Evolutionary conservation across 2,888 invertebrate species (phyloP).

Genomic region (Mechanitis messenoides): DNA sequence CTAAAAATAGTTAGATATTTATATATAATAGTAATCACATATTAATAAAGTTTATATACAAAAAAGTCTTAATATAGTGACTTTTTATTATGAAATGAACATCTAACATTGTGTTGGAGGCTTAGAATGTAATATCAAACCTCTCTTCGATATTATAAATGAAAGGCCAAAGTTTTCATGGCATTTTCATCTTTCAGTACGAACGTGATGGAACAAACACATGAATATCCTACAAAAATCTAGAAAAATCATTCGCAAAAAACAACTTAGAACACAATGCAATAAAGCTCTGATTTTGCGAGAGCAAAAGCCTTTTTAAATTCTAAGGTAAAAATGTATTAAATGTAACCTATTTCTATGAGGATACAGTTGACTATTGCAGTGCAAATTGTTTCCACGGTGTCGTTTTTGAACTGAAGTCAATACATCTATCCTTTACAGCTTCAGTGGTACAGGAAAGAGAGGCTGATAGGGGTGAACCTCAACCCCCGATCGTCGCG

Average conservation of each 20-base stretch:
- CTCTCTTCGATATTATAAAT: constrained; percentile 52
- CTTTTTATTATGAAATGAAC: neutral
- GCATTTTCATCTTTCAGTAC: constrained; percentile 69
- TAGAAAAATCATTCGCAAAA: constrained; percentile 50
- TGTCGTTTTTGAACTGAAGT: constrained; percentile 47
- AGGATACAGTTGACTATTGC: constrained; percentile 9
- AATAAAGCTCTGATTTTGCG: constrained; percentile 58
- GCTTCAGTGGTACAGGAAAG: constrained; percentile 51
- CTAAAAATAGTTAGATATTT: too few relatives aligned
- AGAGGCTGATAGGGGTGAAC: constrained; percentile 58
- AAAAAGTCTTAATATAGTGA: too few relatives aligned
- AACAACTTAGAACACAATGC: constrained; percentile 46
- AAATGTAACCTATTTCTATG: constrained; percentile 36
- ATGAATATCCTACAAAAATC: constrained; percentile 73
- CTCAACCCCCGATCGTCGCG: constrained; percentile 60
- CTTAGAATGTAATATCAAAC: constrained; percentile 50
- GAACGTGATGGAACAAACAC: constrained; percentile 72
- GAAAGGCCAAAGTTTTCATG: constrained; percentile 62
- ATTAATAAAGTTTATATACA: too few relatives aligned
- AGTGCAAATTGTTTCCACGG: constrained; percentile 12
- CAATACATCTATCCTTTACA: constrained; percentile 54
- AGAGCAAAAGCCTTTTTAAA: constrained; percentile 64
- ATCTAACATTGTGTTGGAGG: neutral
- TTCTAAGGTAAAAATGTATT: constrained; percentile 61
- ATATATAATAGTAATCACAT: too few relatives aligned